These are phyloP conservation scores for Diacarnus erythraeanus DNA, from an alignment of 37 sponge, comb jelly and placozoan genomes.

Conservation along the genomic window DNA sequence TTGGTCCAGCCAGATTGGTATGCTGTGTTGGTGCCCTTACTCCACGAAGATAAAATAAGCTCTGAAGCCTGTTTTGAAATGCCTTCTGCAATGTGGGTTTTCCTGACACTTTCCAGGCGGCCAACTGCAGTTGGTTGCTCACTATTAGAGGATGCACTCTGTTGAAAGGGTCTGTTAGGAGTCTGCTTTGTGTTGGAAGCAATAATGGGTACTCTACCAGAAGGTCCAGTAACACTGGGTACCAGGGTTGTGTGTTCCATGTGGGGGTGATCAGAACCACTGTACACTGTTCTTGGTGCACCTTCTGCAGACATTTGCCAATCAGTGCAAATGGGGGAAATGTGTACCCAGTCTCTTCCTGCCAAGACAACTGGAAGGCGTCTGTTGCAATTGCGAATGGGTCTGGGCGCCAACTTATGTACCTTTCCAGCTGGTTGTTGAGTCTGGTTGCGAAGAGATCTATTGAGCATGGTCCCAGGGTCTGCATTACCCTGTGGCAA, in stretches of 20 bases:
- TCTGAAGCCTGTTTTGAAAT: constrained; percentile 31
- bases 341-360: constrained; percentile 24
- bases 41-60: constrained; percentile 33
- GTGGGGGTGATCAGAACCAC: constrained; percentile 34
- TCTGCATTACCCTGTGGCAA: not conserved
- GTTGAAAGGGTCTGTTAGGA: constrained; percentile 32
- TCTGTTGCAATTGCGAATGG: constrained; percentile 46
- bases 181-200: constrained; percentile 1
- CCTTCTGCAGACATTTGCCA: constrained; percentile 45
- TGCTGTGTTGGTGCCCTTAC: constrained; percentile 27
- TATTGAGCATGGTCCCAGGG: constrained; percentile 18
- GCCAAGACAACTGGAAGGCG: constrained; percentile 28
- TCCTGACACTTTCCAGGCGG: constrained; percentile 68
- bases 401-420: constrained; percentile 57
- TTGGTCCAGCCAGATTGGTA: constrained; percentile 45
- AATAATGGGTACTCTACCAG: constrained; percentile 22
- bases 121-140: constrained; percentile 9
- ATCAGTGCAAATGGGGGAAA: constrained; percentile 64
- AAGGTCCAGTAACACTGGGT: constrained; percentile 29
- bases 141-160: not conserved
- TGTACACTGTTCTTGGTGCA: constrained; percentile 5
- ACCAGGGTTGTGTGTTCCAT: constrained; percentile 53
- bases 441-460: constrained; percentile 57
- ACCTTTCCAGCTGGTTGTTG: constrained; percentile 44
- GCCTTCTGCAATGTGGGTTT: not conserved